Evolutionary conservation across 2,113 vertebrate species (phyloP).

Genomic region (Cyanistes caeruleus): DNA sequence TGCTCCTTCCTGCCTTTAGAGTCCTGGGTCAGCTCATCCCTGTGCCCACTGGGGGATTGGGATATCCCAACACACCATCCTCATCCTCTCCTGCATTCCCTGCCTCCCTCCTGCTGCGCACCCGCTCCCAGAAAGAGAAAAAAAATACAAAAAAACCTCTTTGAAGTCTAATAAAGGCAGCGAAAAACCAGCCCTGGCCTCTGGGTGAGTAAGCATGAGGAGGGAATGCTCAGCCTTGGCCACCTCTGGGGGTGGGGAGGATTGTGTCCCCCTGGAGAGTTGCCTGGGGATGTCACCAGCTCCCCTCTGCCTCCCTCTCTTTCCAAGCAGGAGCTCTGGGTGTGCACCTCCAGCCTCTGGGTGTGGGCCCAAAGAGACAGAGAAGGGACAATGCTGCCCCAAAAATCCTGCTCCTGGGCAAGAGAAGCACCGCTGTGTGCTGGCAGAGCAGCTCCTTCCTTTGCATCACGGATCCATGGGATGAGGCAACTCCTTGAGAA

Average conservation of each 20-base stretch:
- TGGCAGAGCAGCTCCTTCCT: not conserved
- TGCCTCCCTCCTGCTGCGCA: not conserved
- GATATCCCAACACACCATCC: not conserved
- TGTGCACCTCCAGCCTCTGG: fast-evolving
- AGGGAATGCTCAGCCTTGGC: not conserved
- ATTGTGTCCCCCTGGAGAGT: not conserved
- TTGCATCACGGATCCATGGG: fast-evolving
- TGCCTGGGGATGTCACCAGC: not conserved
- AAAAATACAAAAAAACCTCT: not conserved
- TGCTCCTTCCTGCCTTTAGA: not conserved
- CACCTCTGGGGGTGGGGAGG: not conserved
- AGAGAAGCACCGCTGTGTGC: fast-evolving
- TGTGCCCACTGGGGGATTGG: fast-evolving
- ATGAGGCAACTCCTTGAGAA: fast-evolving
- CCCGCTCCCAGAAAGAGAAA: fast-evolving
- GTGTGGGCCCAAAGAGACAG: fast-evolving
- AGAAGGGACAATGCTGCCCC: not conserved
- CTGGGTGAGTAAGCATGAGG: not conserved
- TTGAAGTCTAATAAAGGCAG: slow-evolving; percentile 22
- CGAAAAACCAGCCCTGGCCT: not conserved
- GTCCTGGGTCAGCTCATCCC: not conserved
- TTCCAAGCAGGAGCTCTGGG: fast-evolving
- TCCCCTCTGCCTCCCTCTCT: not conserved
- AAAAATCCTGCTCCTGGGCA: not conserved
- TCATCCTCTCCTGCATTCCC: not conserved